These are phyloP conservation scores for Aphodius sticticus DNA, from an alignment of 2,888 invertebrate species.

Conservation along the genomic window DNA sequence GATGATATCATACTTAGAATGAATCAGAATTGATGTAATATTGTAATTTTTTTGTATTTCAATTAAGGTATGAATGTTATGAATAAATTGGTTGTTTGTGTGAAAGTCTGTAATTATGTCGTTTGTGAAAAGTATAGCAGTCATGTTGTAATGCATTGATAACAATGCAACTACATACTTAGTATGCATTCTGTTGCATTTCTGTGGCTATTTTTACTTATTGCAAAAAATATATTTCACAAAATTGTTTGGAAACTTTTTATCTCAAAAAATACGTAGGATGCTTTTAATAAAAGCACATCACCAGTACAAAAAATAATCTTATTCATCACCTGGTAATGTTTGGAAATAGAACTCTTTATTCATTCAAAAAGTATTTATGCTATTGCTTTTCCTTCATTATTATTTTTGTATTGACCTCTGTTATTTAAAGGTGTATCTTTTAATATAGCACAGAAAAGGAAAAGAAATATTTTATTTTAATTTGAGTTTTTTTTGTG, in stretches of 20 bases:
- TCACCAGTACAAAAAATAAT: not conserved
- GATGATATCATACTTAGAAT: not conserved
- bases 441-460: too few species aligned
- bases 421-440: not conserved
- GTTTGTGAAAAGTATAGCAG: not conserved
- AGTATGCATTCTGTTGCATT: not conserved
- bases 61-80: not conserved
- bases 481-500: too few species aligned
- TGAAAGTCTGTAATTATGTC: not conserved
- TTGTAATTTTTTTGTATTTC: not conserved
- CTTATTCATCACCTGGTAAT: not conserved
- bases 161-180: not conserved
- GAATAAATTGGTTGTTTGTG: not conserved
- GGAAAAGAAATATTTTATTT: too few species aligned
- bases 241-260: too few species aligned
- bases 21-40: not conserved
- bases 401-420: not conserved
- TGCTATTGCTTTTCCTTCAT: not conserved
- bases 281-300: too few species aligned
- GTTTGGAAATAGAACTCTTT: not conserved
- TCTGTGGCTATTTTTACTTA: not conserved
- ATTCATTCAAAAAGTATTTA: not conserved
- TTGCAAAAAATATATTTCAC: not conserved
- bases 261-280: too few species aligned
- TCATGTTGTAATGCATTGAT: not conserved